Evolutionary conservation across 2,797 vertebrate genomes (phyloP), one percentile per base, ranked within the genome.

Genomic region (Halcyon chelicuti): DNA sequence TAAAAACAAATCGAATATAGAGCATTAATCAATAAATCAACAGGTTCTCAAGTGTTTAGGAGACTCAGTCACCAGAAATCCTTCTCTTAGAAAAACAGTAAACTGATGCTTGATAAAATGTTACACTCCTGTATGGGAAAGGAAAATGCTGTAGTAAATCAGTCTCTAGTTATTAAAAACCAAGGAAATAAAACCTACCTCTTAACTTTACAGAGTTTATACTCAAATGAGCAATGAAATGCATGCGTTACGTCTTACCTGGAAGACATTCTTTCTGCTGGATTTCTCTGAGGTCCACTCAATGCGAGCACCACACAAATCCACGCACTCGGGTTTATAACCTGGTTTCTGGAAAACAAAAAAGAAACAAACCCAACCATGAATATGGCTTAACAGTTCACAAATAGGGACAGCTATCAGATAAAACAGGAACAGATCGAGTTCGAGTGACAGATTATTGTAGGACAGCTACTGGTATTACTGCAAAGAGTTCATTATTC

Each of bases 231-330:
- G 74, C 73, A 88, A n/a, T 37, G 82, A 78, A 29, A 90, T 4
- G 5, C 96, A 97, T 77, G 96, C 51, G 33, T 63, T 91, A 77
- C 84, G 49, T 96, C 98, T 96, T 98, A 99, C 99, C 98, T 99
- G 99, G 96, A 99, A 98, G 66, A 99, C 99, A 18, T 99, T 99
- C 97, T 99, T 99, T 94, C 97, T 98, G 97, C 99, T 99, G 12
- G 99, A 99, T 97, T 99, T 99, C 92, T 99, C 99, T 6, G 98
- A 98, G 33, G 98, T 98, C 99, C 99, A 99, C 66, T 98, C 98
- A 51, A 99, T 98, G 7, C 96, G 80, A 74, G 99, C 99, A 17
- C 99, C 99, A 81, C 96, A 97, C 86, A 99, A 98, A 95, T 99
- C 98, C 83, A 99, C 98, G 58, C 96, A 98, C 79, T 99, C 99